Evolutionary conservation across 2,113 vertebrate genomes (phyloP).

Genomic region (Dromaius novaehollandiae): DNA sequence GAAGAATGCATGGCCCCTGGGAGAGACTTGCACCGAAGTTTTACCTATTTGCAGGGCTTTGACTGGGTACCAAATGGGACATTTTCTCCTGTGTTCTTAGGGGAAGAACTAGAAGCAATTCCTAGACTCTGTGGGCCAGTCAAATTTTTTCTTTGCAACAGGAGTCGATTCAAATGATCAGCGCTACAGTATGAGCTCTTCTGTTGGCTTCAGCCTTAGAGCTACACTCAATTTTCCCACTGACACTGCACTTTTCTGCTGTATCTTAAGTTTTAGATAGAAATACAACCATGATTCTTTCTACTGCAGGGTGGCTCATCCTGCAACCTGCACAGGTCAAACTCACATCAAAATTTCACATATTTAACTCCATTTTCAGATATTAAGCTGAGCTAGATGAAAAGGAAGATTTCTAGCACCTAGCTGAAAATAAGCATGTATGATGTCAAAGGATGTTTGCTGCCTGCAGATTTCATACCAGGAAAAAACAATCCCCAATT

Average conservation of each 20-base stretch:
- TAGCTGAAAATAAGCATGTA: background rate
- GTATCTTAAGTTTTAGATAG: background rate
- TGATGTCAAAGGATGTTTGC: background rate
- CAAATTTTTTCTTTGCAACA: background rate
- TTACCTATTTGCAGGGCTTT: accelerated
- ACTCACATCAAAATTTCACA: background rate
- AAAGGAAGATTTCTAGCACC: background rate
- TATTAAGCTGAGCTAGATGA: background rate
- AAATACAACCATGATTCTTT: background rate
- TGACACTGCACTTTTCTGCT: accelerated
- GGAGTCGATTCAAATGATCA: background rate
- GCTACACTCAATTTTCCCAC: accelerated
- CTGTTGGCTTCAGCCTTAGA: background rate
- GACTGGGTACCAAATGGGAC: accelerated
- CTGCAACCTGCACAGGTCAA: background rate
- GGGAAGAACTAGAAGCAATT: background rate
- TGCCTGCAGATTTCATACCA: background rate
- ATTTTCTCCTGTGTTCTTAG: background rate
- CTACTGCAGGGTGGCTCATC: background rate
- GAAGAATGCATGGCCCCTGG: accelerated
- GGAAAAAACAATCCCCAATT: background rate
- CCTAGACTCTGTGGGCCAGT: background rate
- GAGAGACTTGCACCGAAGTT: accelerated
- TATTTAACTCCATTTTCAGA: background rate
- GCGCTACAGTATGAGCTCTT: accelerated